phyloP scores from a whole-genome alignment of 64 coral and sea anemone genomes.

The Porites australiensis region DNA sequence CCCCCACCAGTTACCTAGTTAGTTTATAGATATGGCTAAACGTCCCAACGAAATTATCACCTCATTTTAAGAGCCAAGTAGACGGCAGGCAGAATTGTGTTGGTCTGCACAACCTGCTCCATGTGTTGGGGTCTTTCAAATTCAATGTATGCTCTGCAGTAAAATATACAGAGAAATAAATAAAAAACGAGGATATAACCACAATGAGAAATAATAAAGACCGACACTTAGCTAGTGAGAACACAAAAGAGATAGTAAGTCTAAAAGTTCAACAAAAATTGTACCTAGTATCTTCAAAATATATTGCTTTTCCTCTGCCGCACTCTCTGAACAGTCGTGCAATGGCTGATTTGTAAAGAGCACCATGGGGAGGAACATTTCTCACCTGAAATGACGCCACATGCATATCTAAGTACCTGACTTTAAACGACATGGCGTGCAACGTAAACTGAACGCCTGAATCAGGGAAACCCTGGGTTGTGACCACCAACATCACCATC shows the following conservation, averaged over 20 bases:
- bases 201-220: not conserved
- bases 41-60: not conserved
- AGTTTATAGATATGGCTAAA: not conserved
- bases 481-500: too few relatives aligned
- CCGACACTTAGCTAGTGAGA: too few relatives aligned
- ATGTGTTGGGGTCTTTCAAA: constrained; percentile 64
- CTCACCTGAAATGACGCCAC: constrained; percentile 45
- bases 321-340: constrained; percentile 90
- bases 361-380: constrained; percentile 90
- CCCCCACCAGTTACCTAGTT: too few relatives aligned
- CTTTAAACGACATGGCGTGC: too few relatives aligned
- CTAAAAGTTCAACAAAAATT: too few relatives aligned
- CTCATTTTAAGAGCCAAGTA: constrained; percentile 97
- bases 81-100: constrained; percentile 80
- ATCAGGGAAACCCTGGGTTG: too few relatives aligned
- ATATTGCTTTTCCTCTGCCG: constrained; percentile 90
- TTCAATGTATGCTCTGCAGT: constrained; percentile 91
- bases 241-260: too few relatives aligned
- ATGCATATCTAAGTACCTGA: too few relatives aligned
- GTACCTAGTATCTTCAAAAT: constrained; percentile 87
- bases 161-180: not conserved
- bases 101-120: not conserved
- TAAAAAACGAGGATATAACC: not conserved
- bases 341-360: constrained; percentile 80
- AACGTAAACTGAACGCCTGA: too few relatives aligned